Evolutionary conservation across 2,888 invertebrate species (phyloP).

Genomic region (Allolobophora icterica): DNA sequence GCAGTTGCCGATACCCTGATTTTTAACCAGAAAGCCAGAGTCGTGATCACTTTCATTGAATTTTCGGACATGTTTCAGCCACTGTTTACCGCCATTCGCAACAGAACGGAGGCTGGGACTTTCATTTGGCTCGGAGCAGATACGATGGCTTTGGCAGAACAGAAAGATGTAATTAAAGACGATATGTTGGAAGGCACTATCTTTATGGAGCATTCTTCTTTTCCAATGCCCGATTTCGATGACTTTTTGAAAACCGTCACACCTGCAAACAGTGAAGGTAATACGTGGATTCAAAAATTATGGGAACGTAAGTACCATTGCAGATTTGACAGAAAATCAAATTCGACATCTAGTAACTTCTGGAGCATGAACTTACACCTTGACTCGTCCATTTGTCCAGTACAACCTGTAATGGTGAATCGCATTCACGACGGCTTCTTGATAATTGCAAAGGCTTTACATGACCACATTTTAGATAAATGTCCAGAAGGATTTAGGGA

Average conservation of each 20-base stretch:
- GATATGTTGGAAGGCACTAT: slow-evolving; percentile 24
- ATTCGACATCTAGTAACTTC: not conserved
- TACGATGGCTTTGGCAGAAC: slow-evolving; percentile 30
- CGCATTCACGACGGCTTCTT: slow-evolving; percentile 53
- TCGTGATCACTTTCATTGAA: slow-evolving; percentile 36
- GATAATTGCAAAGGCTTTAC: slow-evolving; percentile 51
- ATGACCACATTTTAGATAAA: slow-evolving; percentile 48
- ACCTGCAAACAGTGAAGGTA: slow-evolving; percentile 13
- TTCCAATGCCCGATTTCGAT: not conserved
- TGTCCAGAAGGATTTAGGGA: slow-evolving; percentile 49
- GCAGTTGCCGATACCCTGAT: slow-evolving; percentile 8
- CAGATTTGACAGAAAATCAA: not conserved
- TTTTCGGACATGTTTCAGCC: not conserved
- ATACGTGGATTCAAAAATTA: slow-evolving; percentile 24
- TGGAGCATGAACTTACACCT: not conserved
- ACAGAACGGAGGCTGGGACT: not conserved
- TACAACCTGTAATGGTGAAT: not conserved
- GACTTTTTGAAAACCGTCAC: not conserved
- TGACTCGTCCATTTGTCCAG: not conserved
- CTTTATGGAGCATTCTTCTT: slow-evolving; percentile 19
- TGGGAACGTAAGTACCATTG: slow-evolving; percentile 35
- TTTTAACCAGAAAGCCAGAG: slow-evolving; percentile 26
- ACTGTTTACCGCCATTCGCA: not conserved
- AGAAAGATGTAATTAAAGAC: slow-evolving; percentile 39
- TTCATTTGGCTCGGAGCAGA: slow-evolving; percentile 38